Conservation (phyloP, 2,797 vertebrate genomes). For the Fringilla coelebs region DNA sequence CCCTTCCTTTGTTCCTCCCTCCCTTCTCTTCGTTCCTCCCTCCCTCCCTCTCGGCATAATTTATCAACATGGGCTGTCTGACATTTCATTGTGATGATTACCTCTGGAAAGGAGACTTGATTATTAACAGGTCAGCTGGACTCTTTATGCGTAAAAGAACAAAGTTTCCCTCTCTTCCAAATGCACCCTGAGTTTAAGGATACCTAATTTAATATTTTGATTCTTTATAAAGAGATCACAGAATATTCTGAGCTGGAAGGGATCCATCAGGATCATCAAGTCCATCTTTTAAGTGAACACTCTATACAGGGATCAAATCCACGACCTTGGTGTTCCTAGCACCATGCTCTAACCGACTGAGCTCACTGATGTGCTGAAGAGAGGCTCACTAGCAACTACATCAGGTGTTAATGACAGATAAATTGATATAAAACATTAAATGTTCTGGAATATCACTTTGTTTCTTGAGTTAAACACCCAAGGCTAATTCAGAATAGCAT, state of each 20-base stretch:
- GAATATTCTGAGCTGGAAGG: neutral
- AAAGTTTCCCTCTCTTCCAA: neutral
- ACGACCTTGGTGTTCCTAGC: neutral
- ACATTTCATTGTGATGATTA: neutral
- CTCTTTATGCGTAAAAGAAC: neutral
- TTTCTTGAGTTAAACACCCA: neutral
- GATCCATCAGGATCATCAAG: neutral
- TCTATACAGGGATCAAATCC: neutral
- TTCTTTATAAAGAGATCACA: neutral
- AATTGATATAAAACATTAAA: neutral
- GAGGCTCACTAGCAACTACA: neutral
- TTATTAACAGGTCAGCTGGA: neutral
- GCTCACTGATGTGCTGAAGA: neutral
- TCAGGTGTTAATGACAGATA: neutral
- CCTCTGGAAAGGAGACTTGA: neutral
- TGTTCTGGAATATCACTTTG: neutral
- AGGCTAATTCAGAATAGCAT: neutral
- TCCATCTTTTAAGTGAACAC: neutral
- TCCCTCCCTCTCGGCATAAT: neutral
- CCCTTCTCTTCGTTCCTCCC: neutral
- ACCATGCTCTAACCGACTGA: neutral
- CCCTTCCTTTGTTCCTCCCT: neutral
- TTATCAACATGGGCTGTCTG: neutral
- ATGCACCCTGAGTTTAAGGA: neutral
- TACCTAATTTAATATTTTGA: neutral